Evolutionary conservation across 2,113 vertebrate genomes (phyloP).

Genomic region (Tetraodon nigroviridis): DNA sequence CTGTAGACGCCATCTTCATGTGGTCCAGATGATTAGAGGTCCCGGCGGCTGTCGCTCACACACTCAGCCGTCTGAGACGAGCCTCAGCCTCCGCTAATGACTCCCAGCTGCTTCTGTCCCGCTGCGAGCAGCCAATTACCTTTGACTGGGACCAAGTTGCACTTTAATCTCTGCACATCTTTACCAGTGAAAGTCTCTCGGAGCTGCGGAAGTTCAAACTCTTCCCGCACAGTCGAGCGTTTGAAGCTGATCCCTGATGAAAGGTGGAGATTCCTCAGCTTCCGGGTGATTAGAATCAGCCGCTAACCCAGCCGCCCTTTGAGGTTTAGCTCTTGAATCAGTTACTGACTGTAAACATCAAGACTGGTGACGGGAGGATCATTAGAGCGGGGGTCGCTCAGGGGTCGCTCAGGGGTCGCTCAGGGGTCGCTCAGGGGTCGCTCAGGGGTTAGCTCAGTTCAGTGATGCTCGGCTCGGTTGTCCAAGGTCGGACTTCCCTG

Average conservation of each 20-base stretch:
- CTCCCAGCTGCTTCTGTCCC: not conserved
- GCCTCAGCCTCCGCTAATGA: conserved; percentile 10
- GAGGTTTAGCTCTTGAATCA: no score
- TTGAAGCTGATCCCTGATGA: not conserved
- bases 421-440: no score
- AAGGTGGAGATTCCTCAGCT: not conserved
- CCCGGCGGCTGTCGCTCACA: not conserved
- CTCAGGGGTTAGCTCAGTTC: no score
- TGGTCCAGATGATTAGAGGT: conserved; percentile 25
- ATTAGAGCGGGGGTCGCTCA: no score
- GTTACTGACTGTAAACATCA: no score
- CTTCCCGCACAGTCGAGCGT: not conserved
- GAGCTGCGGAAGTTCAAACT: not conserved
- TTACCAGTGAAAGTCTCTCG: not conserved
- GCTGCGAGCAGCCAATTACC: conserved; percentile 43
- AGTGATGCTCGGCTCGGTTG: no score
- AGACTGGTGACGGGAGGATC: no score
- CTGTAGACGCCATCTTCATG: conserved; percentile 3
- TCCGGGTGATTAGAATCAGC: not conserved
- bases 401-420: no score
- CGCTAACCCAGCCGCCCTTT: no score
- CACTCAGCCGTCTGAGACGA: not conserved
- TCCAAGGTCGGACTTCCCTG: no score
- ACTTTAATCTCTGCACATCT: conserved; percentile 28
- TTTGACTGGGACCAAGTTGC: conserved; percentile 23